Evolutionary conservation across 1,140 invertebrate species (phyloP).

Genomic region (Drosophila quadrilineata): DNA sequence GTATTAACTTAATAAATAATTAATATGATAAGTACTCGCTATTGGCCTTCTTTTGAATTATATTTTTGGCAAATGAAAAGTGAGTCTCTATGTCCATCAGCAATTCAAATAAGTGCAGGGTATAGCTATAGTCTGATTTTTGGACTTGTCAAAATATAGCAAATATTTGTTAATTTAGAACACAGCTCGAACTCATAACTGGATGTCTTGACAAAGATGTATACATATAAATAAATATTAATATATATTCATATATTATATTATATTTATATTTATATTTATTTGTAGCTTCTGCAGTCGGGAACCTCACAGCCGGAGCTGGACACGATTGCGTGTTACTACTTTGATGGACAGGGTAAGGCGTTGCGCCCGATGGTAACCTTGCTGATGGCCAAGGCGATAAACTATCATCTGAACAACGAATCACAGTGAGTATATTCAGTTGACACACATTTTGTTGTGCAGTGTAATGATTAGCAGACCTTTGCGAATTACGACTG

Average conservation of each 20-base stretch:
- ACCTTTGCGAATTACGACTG: conserved; percentile 52
- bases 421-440: conserved; percentile 87
- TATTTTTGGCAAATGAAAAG: too few relatives aligned
- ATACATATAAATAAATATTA: too few relatives aligned
- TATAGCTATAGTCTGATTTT: background rate
- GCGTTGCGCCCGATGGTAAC: conserved; percentile 95
- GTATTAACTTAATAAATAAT: too few relatives aligned
- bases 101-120: too few relatives aligned
- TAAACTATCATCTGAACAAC: conserved; percentile 93
- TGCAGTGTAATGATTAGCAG: conserved; percentile 60
- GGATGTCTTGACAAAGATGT: too few relatives aligned
- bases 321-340: conserved; percentile 94
- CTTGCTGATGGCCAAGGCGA: conserved; percentile 93
- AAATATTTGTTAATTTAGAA: conserved; percentile 39
- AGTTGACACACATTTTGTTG: conserved; percentile 31
- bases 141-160: conserved; percentile 2
- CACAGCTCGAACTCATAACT: background rate
- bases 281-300: conserved; percentile 87
- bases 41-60: too few relatives aligned
- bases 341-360: conserved; percentile 98
- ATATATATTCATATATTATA: too few relatives aligned
- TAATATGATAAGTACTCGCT: too few relatives aligned
- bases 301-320: conserved; percentile 91
- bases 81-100: too few relatives aligned
- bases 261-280: too few relatives aligned